Evolutionary conservation across 2,113 vertebrate species (phyloP).

Genomic region (Mesocricetus auratus): DNA sequence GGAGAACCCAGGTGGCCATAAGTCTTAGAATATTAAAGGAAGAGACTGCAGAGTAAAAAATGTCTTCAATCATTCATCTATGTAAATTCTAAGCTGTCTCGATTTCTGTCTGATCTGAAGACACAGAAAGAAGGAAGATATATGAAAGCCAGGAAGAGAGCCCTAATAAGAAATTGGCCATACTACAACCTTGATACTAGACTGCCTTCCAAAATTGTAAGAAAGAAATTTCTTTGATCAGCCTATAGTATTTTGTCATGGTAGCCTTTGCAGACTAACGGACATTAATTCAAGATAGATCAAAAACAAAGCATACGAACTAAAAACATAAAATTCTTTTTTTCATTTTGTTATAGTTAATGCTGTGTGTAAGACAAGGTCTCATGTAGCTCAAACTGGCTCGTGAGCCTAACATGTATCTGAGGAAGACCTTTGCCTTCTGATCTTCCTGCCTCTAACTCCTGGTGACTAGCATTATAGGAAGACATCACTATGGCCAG

Average conservation of each 20-base stretch:
- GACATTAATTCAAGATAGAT: not conserved
- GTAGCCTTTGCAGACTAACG: not conserved
- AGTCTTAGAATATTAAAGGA: slow-evolving; percentile 15
- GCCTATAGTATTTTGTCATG: not conserved
- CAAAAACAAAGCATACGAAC: not conserved
- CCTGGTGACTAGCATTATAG: not conserved
- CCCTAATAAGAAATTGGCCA: not conserved
- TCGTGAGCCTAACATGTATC: not conserved
- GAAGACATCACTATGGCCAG: not conserved
- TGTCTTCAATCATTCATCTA: not conserved
- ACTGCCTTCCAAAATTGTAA: not conserved
- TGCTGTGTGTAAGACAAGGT: not conserved
- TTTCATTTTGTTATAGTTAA: not conserved
- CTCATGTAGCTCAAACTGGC: not conserved
- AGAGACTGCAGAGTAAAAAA: not conserved
- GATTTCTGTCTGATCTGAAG: not conserved
- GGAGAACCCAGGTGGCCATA: not conserved
- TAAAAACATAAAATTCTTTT: not conserved
- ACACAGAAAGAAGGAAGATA: not conserved
- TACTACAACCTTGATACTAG: not conserved
- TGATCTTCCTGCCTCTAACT: not conserved
- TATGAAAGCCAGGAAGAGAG: not conserved
- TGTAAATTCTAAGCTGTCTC: not conserved
- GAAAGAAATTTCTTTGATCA: slow-evolving; percentile 13
- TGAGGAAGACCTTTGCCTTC: not conserved